These are phyloP conservation scores for Acanthosepion pharaonis DNA, from an alignment of 2,888 invertebrate genomes.

Conservation along the genomic window DNA sequence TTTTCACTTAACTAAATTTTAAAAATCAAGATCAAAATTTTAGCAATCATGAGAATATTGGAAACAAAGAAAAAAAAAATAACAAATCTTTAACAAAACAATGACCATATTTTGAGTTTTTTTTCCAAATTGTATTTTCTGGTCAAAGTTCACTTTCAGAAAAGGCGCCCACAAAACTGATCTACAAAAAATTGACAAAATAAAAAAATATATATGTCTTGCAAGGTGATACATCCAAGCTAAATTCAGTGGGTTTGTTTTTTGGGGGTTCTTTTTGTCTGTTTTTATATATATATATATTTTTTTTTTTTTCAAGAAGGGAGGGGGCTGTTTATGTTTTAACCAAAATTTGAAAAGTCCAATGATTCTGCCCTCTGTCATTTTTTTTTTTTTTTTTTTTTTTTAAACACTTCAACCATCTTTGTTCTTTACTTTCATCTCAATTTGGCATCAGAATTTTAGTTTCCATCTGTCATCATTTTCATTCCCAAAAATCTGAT, in stretches of 20 bases:
- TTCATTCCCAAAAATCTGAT: no score
- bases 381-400: background rate
- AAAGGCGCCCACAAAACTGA: slow-evolving; percentile 6
- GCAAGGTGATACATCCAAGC: background rate
- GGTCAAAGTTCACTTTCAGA: background rate
- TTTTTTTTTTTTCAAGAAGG: no score
- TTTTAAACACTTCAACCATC: background rate
- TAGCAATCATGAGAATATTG: no score
- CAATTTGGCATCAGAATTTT: background rate
- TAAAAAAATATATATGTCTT: slow-evolving; percentile 15
- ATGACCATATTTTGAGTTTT: background rate
- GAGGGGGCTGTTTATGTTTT: no score
- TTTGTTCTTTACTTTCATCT: background rate
- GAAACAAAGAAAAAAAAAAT: no score
- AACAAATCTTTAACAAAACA: no score
- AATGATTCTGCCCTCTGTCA: background rate
- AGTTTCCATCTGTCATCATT: no score
- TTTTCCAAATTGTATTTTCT: background rate
- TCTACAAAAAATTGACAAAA: slow-evolving; percentile 15
- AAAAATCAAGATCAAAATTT: no score
- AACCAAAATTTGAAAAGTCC: background rate
- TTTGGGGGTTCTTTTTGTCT: background rate
- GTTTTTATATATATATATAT: background rate
- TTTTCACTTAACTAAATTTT: no score
- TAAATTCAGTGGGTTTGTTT: background rate